These are phyloP conservation scores for Bryconaethiops microstoma DNA, from an alignment of 2,797 vertebrate genomes.

Conservation along the genomic window DNA sequence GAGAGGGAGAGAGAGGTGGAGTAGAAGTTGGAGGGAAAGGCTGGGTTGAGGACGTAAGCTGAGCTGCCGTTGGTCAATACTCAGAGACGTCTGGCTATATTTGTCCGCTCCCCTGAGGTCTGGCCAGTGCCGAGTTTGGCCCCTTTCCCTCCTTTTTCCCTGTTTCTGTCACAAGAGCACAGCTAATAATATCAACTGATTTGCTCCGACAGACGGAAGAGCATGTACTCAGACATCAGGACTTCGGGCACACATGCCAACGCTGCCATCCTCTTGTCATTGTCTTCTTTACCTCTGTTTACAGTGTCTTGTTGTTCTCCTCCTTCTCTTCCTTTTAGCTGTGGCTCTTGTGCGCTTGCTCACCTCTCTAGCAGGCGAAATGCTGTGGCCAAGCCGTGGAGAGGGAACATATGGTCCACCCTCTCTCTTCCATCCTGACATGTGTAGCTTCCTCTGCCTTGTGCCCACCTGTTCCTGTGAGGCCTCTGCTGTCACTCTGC, in stretches of 20 bases:
- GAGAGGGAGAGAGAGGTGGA: conserved; percentile 18
- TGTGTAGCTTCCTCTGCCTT: conserved; percentile 67
- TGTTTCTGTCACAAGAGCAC: conserved; percentile 53
- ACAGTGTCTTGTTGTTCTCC: conserved; percentile 36
- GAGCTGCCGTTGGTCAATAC: conserved; percentile 69
- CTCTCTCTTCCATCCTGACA: conserved; percentile 60
- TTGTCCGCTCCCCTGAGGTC: conserved; percentile 62
- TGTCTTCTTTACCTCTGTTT: conserved; percentile 44
- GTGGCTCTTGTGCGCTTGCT: conserved; percentile 55
- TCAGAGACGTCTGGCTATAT: conserved; percentile 64
- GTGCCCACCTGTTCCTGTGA: conserved; percentile 66
- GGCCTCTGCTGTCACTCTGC: conserved; percentile 44
- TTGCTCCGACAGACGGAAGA: background rate
- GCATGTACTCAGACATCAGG: conserved; percentile 40
- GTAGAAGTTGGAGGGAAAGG: conserved; percentile 14
- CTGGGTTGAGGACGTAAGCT: conserved; percentile 61
- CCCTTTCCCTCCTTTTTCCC: conserved; percentile 53
- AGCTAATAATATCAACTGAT: conserved; percentile 63
- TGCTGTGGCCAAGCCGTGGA: conserved; percentile 64
- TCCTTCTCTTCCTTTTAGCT: conserved; percentile 52
- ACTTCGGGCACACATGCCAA: conserved; percentile 39
- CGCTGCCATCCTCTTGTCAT: background rate
- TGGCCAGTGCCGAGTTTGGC: conserved; percentile 56
- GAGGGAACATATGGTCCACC: conserved; percentile 69
- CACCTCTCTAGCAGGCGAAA: conserved; percentile 65